These are phyloP conservation scores for Helleia helle DNA, from an alignment of 2,888 invertebrate genomes.

Conservation along the genomic window DNA sequence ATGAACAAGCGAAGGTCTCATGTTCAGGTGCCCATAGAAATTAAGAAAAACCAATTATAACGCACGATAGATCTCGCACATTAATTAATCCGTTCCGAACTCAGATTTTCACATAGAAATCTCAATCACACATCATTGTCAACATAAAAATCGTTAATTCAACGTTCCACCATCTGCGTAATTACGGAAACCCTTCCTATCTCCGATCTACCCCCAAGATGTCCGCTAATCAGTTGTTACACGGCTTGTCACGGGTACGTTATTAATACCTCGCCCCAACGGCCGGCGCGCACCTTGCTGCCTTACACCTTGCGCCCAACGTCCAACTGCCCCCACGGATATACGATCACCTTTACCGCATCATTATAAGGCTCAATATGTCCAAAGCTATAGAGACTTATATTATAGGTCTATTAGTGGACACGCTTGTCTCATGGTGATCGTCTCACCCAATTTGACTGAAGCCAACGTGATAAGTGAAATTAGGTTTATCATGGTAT, in stretches of 20 bases:
- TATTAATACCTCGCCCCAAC: constrained; percentile 50
- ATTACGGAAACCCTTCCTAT: constrained; percentile 14
- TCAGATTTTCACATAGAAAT: too few species aligned
- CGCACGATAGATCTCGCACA: too few species aligned
- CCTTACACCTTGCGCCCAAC: constrained; percentile 60
- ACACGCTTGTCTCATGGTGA: constrained; percentile 64
- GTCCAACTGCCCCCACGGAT: constrained; percentile 35
- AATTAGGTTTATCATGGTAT: constrained; percentile 38
- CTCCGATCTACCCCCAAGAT: constrained; percentile 23
- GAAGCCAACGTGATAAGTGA: constrained; percentile 44
- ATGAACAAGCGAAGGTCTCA: too few species aligned
- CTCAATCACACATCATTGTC: too few species aligned
- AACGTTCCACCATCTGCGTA: constrained; percentile 6
- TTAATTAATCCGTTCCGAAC: too few species aligned
- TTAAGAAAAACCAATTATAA: too few species aligned
- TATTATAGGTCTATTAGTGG: constrained; percentile 58
- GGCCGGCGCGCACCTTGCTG: constrained; percentile 65
- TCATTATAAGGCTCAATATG: constrained; percentile 11
- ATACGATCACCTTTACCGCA: constrained; percentile 12
- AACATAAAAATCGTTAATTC: too few species aligned
- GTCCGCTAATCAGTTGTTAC: constrained; percentile 56
- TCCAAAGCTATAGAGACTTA: constrained; percentile 43
- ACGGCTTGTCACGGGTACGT: constrained; percentile 40
- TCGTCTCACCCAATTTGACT: constrained; percentile 37
- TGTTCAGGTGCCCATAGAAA: too few species aligned